Evolutionary conservation across 2,888 invertebrate genomes (phyloP).

Genomic region (Orgyia antiqua): DNA sequence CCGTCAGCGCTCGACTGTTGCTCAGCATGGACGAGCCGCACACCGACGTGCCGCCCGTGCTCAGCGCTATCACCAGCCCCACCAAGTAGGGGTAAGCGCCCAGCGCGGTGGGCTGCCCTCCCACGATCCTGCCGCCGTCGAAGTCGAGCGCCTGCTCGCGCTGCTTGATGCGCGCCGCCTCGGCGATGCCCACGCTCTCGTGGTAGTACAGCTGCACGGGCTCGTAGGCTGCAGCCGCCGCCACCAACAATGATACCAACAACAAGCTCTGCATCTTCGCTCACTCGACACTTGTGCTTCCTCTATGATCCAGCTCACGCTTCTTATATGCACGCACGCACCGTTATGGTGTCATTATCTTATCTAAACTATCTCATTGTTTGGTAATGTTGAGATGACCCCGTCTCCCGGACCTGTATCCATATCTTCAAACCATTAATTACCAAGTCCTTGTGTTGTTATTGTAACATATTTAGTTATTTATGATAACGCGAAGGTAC

Average conservation of each 20-base stretch:
- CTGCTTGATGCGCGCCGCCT: slow-evolving; percentile 22
- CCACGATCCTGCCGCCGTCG: slow-evolving; percentile 11
- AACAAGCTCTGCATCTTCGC: neutral
- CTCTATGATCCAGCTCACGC: neutral
- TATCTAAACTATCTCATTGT: neutral
- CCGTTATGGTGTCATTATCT: neutral
- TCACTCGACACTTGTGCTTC: neutral
- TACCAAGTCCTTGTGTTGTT: too few species aligned
- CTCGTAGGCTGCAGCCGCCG: neutral
- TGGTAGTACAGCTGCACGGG: neutral
- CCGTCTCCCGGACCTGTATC: too few species aligned
- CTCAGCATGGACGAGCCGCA: slow-evolving; percentile 34
- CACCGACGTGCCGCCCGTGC: slow-evolving; percentile 27
- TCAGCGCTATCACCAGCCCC: slow-evolving; percentile 32
- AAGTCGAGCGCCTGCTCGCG: slow-evolving; percentile 21
- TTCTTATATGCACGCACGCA: neutral
- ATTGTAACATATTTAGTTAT: too few species aligned
- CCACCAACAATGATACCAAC: neutral
- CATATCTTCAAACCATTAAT: too few species aligned
- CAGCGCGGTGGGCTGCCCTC: neutral
- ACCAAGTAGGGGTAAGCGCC: slow-evolving; percentile 26
- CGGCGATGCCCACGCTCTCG: neutral
- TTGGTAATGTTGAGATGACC: neutral
- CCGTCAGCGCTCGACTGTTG: slow-evolving; percentile 31
- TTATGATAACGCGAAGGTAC: too few species aligned